Evolutionary conservation across 2,797 vertebrate species (phyloP), one percentile per base, ranked within the genome.

Genomic region (Chaetodon trifasciatus): DNA sequence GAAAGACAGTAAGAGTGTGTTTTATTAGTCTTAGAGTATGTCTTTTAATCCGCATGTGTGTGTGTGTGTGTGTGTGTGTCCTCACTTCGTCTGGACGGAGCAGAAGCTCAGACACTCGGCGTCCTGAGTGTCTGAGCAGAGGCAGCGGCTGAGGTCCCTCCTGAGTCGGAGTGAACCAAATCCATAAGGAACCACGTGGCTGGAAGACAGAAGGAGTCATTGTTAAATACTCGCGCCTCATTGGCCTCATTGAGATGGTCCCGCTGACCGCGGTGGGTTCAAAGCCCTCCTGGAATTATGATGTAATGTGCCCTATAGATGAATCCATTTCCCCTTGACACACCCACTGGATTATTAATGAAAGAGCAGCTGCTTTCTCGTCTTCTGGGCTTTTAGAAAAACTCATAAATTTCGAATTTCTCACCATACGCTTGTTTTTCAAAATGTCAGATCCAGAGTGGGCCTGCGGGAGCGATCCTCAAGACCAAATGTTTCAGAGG

Each of bases 161-260:
- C 85, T 72, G 37, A 92, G 77, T 5, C 93, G 85, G 5, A 87
- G 83, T 0, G 93, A 70, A 8, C 93, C 92, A 0, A 91, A 91
- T 0, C 92, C 93, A 3, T 93, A 93, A 1, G 93, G 91, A 66
- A 93, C 90, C 85, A 93, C 56, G 8, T 85, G 91, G 69, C 93
- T 93, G 85, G 0, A 75, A 76, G 44, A 88, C 69, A 87, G 12
- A 60, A 17, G 63, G 16, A 63, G 49, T 50, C 24, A 21, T 9
- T 0, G 32, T 32, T 17, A 0, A 15, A 24, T 17, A n/a, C 8
- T 61, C 3, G 28, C 5, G 21, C 7, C 56, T 57, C 28, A 3
- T 15, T 4, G 5, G 1, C 17, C 16, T 19, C 46, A 7, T 11
- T 16, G 21, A n/a, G 49, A 21, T n/a, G 21, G 3, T 53, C 24